phyloP scores from a whole-genome alignment of 2,888 invertebrate genomes.

The Iphiclides podalirius region DNA sequence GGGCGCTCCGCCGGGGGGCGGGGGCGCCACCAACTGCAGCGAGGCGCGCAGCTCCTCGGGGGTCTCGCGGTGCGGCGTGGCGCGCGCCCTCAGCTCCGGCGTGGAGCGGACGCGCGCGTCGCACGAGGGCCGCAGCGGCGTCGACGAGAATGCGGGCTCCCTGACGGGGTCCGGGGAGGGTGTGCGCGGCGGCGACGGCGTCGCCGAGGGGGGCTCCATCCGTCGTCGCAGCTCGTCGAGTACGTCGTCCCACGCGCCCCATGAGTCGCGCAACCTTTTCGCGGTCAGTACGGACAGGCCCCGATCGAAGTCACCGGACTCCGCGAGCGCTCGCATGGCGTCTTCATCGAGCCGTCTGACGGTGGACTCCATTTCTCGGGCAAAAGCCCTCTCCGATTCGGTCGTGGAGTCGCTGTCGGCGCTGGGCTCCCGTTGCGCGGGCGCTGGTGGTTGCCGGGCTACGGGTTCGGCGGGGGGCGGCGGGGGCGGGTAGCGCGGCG shows the following conservation, averaged over 20 bases:
- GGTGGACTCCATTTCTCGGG: constrained; percentile 70
- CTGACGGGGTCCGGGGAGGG: constrained; percentile 64
- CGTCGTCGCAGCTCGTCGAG: constrained; percentile 68
- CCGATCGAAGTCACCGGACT: constrained; percentile 77
- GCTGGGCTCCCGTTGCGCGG: constrained; percentile 63
- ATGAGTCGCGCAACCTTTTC: constrained; percentile 64
- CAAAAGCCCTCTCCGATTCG: constrained; percentile 69
- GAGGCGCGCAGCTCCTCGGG: constrained; percentile 76
- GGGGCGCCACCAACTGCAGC: constrained; percentile 78
- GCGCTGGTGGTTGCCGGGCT: constrained; percentile 26
- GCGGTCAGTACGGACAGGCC: constrained; percentile 80
- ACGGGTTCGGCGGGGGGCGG: constrained; percentile 37
- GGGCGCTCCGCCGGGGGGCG: constrained; percentile 48
- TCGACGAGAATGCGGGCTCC: constrained; percentile 77
- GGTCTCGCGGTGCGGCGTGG: constrained; percentile 62
- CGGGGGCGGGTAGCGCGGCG: constrained; percentile 38
- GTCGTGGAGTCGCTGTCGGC: constrained; percentile 72
- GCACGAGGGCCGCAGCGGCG: constrained; percentile 75
- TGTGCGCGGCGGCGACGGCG: constrained; percentile 64
- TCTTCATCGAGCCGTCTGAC: constrained; percentile 66
- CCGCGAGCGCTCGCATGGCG: constrained; percentile 66
- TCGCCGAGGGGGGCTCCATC: constrained; percentile 59
- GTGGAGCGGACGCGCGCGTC: constrained; percentile 76
- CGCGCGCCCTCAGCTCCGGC: constrained; percentile 79
- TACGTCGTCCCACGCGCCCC: constrained; percentile 77